Evolutionary conservation across 2,888 invertebrate species (phyloP), one percentile per base, ranked within the genome.

Genomic region (Lycia hirtaria): DNA sequence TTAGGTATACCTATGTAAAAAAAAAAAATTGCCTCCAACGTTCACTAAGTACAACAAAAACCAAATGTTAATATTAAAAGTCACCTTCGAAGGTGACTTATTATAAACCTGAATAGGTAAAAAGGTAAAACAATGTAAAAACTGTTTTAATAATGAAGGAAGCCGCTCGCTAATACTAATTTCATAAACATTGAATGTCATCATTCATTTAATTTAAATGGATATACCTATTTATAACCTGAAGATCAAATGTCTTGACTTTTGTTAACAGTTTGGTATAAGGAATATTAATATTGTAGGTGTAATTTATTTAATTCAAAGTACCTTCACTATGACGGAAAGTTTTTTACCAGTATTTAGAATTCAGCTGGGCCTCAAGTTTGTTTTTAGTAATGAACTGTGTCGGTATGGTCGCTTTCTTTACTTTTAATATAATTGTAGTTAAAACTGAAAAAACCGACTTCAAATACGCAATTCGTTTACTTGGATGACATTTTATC

Each of bases 121-220:
- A 33, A 64, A 33, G 30, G n/a, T 26, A 33, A 45, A 33, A 64
- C 62, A 62, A 62, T 55, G 58, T 62, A 63, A 59, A 50, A 59
- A 54, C 54, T 48, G 58, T 55, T 49, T 44, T 43, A 51, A 41
- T 51, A 59, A 67, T 64, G 55, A 56, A 45, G 57, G 49, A 57
- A 56, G 26, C 47, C 35, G 58, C 51, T 45, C 48, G 51, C 60
- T 61, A 56, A 61, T 40, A 56, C 64, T 61, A 59, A 67, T 64
- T 65, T 67, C 60, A 65, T 62, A 67, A 65, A 67, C 67, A 67
- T 67, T 44, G 49, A 67, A 65, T 48, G 56, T 58, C 44, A 62
- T 62, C 57, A 58, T 61, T 62, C 58, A 65, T 67, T 66, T 48
- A 56, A 69, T 68, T 66, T 64, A 65, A 64, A 65, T 63, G 40